Evolutionary conservation across 2,797 vertebrate species (phyloP).

Genomic region (Pipistrellus nathusii): DNA sequence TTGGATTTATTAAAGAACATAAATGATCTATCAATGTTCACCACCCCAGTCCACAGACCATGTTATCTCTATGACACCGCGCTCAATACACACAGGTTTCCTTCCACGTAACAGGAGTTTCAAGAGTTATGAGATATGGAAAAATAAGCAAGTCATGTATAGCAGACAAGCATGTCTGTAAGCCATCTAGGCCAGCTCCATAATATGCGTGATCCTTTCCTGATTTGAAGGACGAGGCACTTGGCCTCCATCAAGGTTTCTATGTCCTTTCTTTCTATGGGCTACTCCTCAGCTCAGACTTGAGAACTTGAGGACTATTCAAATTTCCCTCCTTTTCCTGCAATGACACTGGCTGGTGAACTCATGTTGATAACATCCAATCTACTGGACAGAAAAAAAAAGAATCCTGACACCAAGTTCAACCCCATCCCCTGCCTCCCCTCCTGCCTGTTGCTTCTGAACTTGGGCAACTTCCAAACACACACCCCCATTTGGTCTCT

Average conservation of each 20-base stretch:
- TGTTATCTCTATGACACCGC: background rate
- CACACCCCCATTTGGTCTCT: conserved; percentile 64
- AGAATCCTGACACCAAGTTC: background rate
- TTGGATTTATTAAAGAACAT: background rate
- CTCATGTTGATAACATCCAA: conserved; percentile 44
- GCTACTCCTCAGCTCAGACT: background rate
- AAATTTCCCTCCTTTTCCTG: conserved; percentile 61
- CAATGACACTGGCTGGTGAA: conserved; percentile 51
- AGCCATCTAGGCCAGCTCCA: conserved; percentile 29
- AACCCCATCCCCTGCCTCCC: background rate
- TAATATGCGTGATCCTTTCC: background rate
- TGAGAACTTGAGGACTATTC: conserved; percentile 45
- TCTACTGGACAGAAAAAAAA: background rate
- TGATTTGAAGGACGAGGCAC: background rate
- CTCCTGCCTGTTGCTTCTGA: conserved; percentile 73
- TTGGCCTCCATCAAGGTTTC: background rate
- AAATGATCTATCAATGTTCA: conserved; percentile 37
- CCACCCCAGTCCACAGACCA: conserved; percentile 17
- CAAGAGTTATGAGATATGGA: conserved; percentile 13
- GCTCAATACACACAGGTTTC: background rate
- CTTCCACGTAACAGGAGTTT: background rate
- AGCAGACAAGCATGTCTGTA: background rate
- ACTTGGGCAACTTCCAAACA: conserved; percentile 78
- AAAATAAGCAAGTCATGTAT: background rate
- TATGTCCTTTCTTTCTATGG: background rate